Conservation (phyloP, 2,888 invertebrate species). For the Microctonus brassicae region DNA sequence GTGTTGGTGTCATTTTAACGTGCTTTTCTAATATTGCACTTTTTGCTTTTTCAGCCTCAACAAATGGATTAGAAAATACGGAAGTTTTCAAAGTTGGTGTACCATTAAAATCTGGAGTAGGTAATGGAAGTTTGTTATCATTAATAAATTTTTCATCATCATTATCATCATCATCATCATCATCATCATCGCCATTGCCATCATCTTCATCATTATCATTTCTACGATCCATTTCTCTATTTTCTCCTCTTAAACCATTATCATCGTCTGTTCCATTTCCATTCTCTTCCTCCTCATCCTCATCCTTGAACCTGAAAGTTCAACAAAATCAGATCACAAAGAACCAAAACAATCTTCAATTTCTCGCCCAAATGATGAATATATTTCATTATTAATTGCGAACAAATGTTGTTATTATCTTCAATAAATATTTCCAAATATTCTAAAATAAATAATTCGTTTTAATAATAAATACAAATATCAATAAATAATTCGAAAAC, state of each 20-base stretch:
- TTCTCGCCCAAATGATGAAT: constrained; percentile 33
- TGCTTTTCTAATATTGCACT: constrained; percentile 90
- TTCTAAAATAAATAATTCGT: too few relatives aligned
- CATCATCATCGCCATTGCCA: constrained; percentile 38
- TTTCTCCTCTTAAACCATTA: constrained; percentile 16
- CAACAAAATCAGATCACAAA: constrained; percentile 68
- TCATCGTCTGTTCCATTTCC: constrained; percentile 40
- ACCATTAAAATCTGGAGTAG: constrained; percentile 76
- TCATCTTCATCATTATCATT: constrained; percentile 38
- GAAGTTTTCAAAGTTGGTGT: constrained; percentile 75
- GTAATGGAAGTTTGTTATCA: constrained; percentile 70
- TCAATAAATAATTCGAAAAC: not conserved
- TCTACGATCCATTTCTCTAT: constrained; percentile 41
- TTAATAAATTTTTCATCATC: constrained; percentile 55
- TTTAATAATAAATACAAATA: not conserved
- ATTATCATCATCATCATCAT: constrained; percentile 41
- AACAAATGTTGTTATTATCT: too few relatives aligned
- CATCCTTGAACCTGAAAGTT: constrained; percentile 66
- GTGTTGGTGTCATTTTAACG: constrained; percentile 86
- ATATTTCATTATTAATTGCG: constrained; percentile 7
- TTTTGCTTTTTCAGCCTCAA: constrained; percentile 87
- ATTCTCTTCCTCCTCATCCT: constrained; percentile 50
- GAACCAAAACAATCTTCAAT: constrained; percentile 55
- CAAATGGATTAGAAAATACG: constrained; percentile 90
- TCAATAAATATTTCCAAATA: too few relatives aligned